Evolutionary conservation across 2,797 vertebrate species (phyloP), one percentile per base, ranked within the genome.

Genomic region (Leontocebus nigricollis): DNA sequence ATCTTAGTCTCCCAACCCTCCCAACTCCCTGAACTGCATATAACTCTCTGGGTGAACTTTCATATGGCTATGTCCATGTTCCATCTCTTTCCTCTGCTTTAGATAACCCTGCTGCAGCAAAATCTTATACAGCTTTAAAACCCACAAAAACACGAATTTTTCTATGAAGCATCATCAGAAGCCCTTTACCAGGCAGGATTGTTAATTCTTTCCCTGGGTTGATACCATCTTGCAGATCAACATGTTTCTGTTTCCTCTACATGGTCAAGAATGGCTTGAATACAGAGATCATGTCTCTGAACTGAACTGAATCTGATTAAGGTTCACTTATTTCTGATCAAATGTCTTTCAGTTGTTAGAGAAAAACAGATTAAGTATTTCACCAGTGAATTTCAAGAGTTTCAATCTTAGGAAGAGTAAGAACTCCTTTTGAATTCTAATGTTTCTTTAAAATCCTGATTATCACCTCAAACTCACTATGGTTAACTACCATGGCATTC

Each of bases 301-400:
- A 57, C 46, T 84, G 59, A 94, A 20, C 19, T 94, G 72, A 94
- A 88, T 50, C 57, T 70, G 48, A 94, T 24, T n/a, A 87, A 30
- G 13, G 17, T 77, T 59, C 70, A 67, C 19, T 83, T 82, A 90
- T 84, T 22, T 94, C 61, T 84, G 85, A 79, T 59, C 39, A 96
- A 95, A 84, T 83, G 33, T 73, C 72, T 72, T 90, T 92, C 11
- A n/a, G 4, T 4, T 55, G 12, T 48, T 61, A 87, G n/a, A 67
- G 17, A 90, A 90, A 94, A 93, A 82, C 11, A 59, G 24, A 85
- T 89, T 89, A 88, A 83, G 39, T 59, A 88, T 67, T 93, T 96
- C 24, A 92, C 55, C 50, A 81, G 12, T 50, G n/a, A 33, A 1
- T 93, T 91, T 93, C 7, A 91, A 83, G 44, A 84, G 9, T 76